phyloP scores from a whole-genome alignment of 2,888 invertebrate species.

The Euspilapteryx auroguttella region DNA sequence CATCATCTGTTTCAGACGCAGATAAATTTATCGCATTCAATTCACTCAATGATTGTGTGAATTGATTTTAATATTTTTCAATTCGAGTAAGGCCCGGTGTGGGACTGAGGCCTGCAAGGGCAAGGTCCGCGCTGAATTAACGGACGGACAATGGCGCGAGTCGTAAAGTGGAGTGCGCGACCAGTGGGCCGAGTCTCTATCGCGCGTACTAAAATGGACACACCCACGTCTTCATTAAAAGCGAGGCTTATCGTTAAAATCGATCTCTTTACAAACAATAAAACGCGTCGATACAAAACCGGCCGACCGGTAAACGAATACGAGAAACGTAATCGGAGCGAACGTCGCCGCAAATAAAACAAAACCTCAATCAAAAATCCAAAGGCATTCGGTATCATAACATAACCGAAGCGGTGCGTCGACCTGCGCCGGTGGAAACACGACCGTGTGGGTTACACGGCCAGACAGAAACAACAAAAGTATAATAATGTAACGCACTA shows the following conservation, averaged over 20 bases:
- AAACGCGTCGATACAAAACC: slow-evolving; percentile 52
- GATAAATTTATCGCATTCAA: no score
- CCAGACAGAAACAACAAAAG: slow-evolving; percentile 39
- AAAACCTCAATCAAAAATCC: slow-evolving; percentile 58
- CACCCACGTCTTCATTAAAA: slow-evolving; percentile 57
- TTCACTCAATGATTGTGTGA: no score
- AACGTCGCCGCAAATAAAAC: slow-evolving; percentile 50
- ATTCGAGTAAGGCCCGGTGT: no score
- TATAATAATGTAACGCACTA: slow-evolving; percentile 57
- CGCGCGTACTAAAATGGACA: slow-evolving; percentile 16
- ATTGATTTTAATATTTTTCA: no score
- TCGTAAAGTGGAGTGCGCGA: background rate
- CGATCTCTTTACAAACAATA: slow-evolving; percentile 56
- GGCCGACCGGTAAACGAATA: slow-evolving; percentile 46
- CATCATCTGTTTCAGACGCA: no score
- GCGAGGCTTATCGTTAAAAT: slow-evolving; percentile 42
- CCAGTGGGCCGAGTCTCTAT: slow-evolving; percentile 15
- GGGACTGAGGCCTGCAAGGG: no score
- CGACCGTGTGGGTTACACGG: slow-evolving; percentile 45
- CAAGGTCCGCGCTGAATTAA: background rate
- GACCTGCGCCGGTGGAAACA: slow-evolving; percentile 42
- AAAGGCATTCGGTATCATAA: slow-evolving; percentile 50
- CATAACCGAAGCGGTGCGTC: slow-evolving; percentile 50
- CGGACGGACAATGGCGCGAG: background rate
- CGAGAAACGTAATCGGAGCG: slow-evolving; percentile 50